phyloP scores from a whole-genome alignment of 2,113 vertebrate species.

The Nicator chloris region DNA sequence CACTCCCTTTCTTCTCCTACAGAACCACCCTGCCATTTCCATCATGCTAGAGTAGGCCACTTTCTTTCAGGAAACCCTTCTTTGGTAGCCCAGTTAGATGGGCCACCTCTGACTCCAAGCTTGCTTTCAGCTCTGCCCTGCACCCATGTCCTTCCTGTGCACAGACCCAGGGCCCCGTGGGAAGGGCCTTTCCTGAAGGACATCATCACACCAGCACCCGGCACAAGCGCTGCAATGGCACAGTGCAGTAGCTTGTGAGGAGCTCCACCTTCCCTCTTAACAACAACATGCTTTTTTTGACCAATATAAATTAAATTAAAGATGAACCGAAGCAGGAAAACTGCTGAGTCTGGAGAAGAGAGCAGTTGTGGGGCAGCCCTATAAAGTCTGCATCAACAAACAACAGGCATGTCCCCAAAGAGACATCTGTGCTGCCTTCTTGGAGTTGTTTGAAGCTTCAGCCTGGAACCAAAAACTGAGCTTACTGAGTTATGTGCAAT shows the following conservation, averaged over 20 bases:
- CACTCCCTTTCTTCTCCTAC: neutral
- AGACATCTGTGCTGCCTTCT: neutral
- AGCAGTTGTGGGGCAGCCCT: neutral
- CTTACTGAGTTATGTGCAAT: neutral
- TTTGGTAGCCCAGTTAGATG: neutral
- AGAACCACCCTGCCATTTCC: neutral
- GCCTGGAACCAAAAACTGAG: neutral
- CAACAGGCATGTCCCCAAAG: neutral
- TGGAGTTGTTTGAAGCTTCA: neutral
- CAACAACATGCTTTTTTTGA: neutral
- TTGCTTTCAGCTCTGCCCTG: neutral
- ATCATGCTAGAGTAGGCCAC: neutral
- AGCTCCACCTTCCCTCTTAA: neutral
- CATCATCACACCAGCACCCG: neutral
- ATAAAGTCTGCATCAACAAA: neutral
- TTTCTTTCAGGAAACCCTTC: neutral
- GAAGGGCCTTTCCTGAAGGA: neutral
- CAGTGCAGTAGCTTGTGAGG: neutral
- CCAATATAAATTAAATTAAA: neutral
- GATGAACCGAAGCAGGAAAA: neutral
- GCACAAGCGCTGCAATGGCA: rapidly evolving
- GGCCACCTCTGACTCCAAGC: neutral
- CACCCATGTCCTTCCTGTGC: neutral
- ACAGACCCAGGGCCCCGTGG: neutral
- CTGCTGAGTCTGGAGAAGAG: neutral